A percentile compares a stretch with the other conserved stretches of the same genome.
phyloP scores from a whole-genome alignment of 2,797 vertebrate species.

The Lagodon rhomboides region DNA sequence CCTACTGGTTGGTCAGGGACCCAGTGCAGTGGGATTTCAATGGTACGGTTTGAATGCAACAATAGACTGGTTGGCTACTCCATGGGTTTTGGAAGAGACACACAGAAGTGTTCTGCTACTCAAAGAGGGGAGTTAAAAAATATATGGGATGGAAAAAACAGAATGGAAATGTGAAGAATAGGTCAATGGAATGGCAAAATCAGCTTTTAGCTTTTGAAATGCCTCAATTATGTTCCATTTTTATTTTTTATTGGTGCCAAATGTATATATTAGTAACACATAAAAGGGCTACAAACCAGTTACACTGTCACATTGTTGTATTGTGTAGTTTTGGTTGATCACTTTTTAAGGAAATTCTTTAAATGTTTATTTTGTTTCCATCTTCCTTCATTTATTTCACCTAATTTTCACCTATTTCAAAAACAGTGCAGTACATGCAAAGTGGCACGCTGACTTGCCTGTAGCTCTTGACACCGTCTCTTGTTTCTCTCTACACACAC shows the following conservation, averaged over 20 bases:
- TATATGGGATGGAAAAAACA: not conserved
- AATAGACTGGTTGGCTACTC: not conserved
- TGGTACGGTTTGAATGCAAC: not conserved
- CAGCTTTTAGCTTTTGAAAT: no score
- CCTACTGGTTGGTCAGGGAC: not conserved
- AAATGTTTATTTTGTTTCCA: no score
- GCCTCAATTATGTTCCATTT: no score
- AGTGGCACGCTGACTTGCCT: constrained; percentile 14
- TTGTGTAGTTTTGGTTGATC: not conserved
- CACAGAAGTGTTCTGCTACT: not conserved
- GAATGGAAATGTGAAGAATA: not conserved
- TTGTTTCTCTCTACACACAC: not conserved
- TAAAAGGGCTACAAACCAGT: not conserved
- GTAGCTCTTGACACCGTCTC: not conserved
- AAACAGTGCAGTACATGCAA: constrained; percentile 13
- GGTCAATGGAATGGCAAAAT: not conserved
- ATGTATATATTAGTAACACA: not conserved
- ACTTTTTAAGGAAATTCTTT: no score
- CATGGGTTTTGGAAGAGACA: not conserved
- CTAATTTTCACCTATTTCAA: not conserved
- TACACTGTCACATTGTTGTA: not conserved
- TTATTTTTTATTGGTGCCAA: not conserved
- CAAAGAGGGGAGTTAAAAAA: not conserved
- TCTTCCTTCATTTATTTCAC: not conserved
- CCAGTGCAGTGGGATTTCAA: not conserved